Conservation (phyloP, 2,888 invertebrate species). For the Phymatocera aterrima region DNA sequence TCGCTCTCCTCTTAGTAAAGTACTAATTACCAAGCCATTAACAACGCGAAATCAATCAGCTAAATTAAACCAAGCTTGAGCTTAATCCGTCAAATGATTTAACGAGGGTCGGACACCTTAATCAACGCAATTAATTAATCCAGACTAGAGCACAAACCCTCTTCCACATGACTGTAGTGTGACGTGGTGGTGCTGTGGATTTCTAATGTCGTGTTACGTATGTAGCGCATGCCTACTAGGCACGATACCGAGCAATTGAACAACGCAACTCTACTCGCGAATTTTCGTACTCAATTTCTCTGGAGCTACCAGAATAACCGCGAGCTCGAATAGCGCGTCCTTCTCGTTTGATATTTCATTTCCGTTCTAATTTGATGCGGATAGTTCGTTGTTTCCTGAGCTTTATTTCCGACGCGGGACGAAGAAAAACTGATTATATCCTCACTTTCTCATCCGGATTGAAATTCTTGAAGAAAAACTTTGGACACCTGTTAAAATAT, state of each 20-base stretch:
- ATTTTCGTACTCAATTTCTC: no score
- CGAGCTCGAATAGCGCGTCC: no score
- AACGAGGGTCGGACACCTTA: slow-evolving; percentile 43
- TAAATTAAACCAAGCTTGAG: slow-evolving; percentile 43
- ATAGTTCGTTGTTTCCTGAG: no score
- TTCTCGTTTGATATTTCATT: no score
- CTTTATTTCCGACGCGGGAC: no score
- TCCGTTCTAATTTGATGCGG: no score
- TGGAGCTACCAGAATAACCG: no score
- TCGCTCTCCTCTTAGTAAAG: slow-evolving; percentile 5
- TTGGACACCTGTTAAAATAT: not conserved
- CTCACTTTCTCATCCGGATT: no score
- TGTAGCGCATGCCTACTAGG: not conserved
- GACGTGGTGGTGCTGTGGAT: not conserved
- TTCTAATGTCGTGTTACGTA: not conserved
- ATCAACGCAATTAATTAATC: slow-evolving; percentile 44
- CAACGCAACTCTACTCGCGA: no score
- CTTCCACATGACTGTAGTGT: not conserved
- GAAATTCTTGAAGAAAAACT: not conserved
- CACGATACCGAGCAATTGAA: not conserved
- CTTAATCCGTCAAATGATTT: slow-evolving; percentile 43
- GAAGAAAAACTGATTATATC: no score
- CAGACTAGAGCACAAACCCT: slow-evolving; percentile 1
- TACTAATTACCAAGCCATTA: slow-evolving; percentile 42
- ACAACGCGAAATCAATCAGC: slow-evolving; percentile 42